phyloP scores from a whole-genome alignment of 2,113 vertebrate species.

The Prolemur simus region DNA sequence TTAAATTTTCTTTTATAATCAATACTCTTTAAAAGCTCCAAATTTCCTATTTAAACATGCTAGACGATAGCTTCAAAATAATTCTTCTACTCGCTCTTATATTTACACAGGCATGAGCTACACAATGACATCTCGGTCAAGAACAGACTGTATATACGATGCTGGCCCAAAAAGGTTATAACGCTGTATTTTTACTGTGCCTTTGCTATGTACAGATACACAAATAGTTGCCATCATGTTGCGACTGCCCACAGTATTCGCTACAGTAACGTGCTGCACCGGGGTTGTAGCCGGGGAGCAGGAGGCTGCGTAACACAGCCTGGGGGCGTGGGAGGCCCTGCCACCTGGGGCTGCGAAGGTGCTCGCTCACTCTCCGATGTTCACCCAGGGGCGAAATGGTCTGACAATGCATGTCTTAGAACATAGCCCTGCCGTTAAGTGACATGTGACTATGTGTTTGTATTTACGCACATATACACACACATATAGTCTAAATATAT shows the following conservation, averaged over 20 bases:
- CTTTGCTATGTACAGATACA: not conserved
- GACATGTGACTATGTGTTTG: not conserved
- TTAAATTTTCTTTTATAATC: not conserved
- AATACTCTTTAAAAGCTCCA: not conserved
- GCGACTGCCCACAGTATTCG: not conserved
- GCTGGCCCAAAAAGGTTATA: not conserved
- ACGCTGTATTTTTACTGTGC: not conserved
- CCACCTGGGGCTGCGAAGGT: not conserved
- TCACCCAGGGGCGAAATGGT: not conserved
- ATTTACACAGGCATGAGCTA: not conserved
- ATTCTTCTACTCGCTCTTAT: not conserved
- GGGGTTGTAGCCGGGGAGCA: not conserved
- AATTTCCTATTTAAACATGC: not conserved
- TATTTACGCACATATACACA: not conserved
- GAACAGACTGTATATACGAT: not conserved
- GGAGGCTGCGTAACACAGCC: not conserved
- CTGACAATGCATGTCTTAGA: not conserved
- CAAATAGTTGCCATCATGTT: not conserved
- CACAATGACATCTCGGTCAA: not conserved
- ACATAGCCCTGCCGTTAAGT: not conserved
- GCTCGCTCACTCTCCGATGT: not conserved
- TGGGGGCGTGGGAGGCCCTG: not conserved
- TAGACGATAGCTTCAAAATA: not conserved
- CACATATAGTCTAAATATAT: not conserved
- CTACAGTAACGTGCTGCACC: not conserved